Percentiles rank a stretch among this genome's conserved stretches.
Conservation (phyloP, 2,797 vertebrate species). For the Phyllotis vaccarum region DNA sequence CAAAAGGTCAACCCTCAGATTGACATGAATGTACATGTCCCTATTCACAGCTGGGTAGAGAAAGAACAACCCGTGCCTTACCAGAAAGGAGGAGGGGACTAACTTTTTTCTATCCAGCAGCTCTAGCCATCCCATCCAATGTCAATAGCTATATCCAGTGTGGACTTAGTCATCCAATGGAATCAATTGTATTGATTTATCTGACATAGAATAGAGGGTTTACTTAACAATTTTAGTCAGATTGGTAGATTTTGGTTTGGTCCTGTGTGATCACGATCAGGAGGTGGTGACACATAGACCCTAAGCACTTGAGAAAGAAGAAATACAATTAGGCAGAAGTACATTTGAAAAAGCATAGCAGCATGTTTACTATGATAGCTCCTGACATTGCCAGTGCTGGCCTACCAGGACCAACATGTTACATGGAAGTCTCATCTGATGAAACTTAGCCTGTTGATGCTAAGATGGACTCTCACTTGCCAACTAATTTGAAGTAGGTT, state of each 20-base stretch:
- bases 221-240: background rate
- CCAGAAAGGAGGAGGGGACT: background rate
- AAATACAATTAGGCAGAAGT: background rate
- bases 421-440: background rate
- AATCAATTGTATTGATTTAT: background rate
- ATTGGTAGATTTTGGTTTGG: background rate
- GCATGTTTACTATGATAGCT: background rate
- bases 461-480: background rate
- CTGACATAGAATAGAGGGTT: constrained; percentile 12
- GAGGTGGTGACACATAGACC: background rate
- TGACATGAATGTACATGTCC: background rate
- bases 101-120: background rate
- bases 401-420: background rate
- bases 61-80: background rate
- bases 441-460: background rate
- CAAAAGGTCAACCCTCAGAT: background rate
- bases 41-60: background rate
- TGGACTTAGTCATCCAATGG: background rate
- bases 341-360: background rate
- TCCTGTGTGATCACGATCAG: background rate
- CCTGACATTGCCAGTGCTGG: background rate
- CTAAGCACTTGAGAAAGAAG: constrained; percentile 2
- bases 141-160: background rate
- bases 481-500: background rate
- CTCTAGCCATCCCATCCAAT: background rate